Evolutionary conservation across 2,113 vertebrate genomes (phyloP).

Genomic region (Myrmophylax atrothorax): DNA sequence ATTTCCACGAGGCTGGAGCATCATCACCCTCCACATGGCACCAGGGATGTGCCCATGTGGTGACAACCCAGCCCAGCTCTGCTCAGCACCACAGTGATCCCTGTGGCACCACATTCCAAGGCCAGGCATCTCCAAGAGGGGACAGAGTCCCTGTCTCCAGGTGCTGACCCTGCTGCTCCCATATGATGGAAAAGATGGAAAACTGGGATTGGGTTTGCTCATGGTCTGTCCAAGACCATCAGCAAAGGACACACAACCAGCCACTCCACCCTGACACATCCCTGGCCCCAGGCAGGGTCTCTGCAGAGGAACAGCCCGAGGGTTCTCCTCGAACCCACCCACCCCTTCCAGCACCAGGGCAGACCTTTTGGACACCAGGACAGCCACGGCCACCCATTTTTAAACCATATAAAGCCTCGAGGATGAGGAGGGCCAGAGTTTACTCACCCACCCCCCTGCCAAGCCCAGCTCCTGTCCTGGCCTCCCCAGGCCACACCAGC

Average conservation of each 20-base stretch:
- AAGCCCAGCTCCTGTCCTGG: background rate
- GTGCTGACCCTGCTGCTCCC: background rate
- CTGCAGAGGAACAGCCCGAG: fast-evolving
- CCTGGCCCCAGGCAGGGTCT: background rate
- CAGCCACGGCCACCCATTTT: fast-evolving
- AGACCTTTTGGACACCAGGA: fast-evolving
- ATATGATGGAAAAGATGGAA: fast-evolving
- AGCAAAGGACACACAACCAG: fast-evolving
- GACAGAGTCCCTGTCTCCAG: fast-evolving
- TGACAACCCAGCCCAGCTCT: background rate
- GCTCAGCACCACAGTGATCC: fast-evolving
- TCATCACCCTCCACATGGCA: background rate
- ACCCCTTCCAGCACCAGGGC: background rate
- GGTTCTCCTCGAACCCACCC: background rate
- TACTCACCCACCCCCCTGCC: background rate
- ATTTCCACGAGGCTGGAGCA: fast-evolving
- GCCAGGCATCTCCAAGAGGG: background rate
- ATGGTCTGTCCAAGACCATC: fast-evolving
- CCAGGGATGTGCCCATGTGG: fast-evolving
- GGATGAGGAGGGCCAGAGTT: background rate
- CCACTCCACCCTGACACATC: fast-evolving
- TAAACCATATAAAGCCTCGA: background rate
- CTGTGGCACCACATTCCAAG: fast-evolving
- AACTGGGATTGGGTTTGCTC: fast-evolving
- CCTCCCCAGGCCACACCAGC: background rate